These are phyloP conservation scores for Drosophila kambysellisi DNA, from an alignment of 2,888 invertebrate genomes.

Conservation along the genomic window DNA sequence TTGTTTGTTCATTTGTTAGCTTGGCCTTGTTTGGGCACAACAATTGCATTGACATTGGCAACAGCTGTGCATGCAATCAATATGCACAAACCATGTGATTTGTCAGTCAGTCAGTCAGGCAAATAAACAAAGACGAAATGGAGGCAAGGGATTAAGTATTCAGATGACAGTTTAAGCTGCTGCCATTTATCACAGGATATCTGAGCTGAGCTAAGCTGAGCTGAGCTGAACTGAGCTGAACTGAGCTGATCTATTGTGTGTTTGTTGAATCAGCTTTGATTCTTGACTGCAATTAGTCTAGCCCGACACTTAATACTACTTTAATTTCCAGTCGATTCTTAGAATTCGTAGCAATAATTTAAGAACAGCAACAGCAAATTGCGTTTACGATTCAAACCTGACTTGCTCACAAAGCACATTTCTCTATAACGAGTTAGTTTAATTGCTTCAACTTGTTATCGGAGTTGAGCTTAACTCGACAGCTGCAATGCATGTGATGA, in stretches of 20 bases:
- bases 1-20: not conserved
- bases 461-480: not conserved
- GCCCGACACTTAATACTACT: not conserved
- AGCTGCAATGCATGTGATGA: slow-evolving; percentile 10
- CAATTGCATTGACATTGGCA: slow-evolving; percentile 48
- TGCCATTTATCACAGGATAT: not conserved
- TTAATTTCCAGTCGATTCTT: not conserved
- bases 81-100: slow-evolving; percentile 34
- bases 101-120: slow-evolving; percentile 32
- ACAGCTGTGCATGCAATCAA: slow-evolving; percentile 23
- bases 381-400: not conserved
- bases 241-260: not conserved
- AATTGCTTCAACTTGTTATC: slow-evolving; percentile 12
- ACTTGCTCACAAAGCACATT: not conserved
- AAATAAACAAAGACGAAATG: not conserved
- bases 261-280: not conserved
- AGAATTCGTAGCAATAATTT: not conserved
- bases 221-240: not conserved
- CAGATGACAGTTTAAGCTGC: not conserved
- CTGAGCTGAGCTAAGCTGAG: not conserved
- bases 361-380: not conserved
- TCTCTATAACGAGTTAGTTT: slow-evolving; percentile 1
- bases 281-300: not conserved
- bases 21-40: slow-evolving; percentile 35
- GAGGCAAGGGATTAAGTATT: not conserved